Percentiles rank a stretch among this genome's conserved stretches.
Evolutionary conservation across 2,113 vertebrate species (phyloP).

Genomic region (Microtus montanus): DNA sequence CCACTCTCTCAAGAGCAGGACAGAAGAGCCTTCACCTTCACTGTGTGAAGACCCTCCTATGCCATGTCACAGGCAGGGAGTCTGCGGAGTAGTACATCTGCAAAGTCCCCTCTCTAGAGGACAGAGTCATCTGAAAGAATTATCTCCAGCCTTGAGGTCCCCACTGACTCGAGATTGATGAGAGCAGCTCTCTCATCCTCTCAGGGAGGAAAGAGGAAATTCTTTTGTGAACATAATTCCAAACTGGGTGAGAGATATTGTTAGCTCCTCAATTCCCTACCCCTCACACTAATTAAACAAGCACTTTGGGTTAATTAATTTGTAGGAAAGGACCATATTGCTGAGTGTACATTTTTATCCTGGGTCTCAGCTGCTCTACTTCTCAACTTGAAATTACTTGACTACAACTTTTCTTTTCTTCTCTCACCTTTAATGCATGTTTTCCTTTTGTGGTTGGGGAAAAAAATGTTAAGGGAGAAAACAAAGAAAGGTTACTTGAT

Average conservation of each 20-base stretch:
- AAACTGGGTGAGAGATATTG: constrained; percentile 63
- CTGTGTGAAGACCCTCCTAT: background rate
- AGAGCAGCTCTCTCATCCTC: background rate
- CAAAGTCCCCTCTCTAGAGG: background rate
- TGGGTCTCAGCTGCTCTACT: constrained; percentile 68
- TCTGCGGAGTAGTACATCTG: accelerated
- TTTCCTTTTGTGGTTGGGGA: constrained; percentile 55
- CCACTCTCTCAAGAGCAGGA: background rate
- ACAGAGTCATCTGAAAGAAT: background rate
- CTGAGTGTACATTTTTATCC: constrained; percentile 68
- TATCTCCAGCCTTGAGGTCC: background rate
- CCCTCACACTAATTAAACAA: constrained; percentile 78
- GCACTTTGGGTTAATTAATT: constrained; percentile 81
- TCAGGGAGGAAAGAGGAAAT: constrained; percentile 38
- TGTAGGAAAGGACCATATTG: constrained; percentile 70
- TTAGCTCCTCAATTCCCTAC: constrained; percentile 70
- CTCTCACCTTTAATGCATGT: constrained; percentile 65
- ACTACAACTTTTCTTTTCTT: constrained; percentile 72
- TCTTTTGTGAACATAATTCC: constrained; percentile 66
- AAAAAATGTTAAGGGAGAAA: background rate
- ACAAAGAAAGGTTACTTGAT: constrained; percentile 63
- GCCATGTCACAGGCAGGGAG: background rate
- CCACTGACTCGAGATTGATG: background rate
- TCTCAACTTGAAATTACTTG: constrained; percentile 74
- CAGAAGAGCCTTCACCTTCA: background rate